These are phyloP conservation scores for Masnerella sp. DNA, from an alignment of 2,888 invertebrate genomes.

Conservation along the genomic window DNA sequence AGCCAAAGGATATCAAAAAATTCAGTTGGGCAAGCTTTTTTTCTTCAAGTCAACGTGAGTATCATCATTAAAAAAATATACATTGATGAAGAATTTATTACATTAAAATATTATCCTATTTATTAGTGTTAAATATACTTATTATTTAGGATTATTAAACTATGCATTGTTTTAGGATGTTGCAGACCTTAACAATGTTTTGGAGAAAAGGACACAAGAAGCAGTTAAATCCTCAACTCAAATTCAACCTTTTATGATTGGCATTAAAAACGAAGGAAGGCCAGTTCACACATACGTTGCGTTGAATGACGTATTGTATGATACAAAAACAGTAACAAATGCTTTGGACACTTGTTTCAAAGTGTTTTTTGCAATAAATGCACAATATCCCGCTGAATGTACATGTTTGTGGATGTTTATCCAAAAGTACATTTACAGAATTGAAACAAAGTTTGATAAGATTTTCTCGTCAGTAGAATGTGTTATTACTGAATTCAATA, in stretches of 20 bases:
- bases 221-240: not conserved
- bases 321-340: not conserved
- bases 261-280: not conserved
- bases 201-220: not conserved
- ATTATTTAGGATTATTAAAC: not conserved
- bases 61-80: too few relatives aligned
- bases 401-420: conserved; percentile 30
- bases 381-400: conserved; percentile 24
- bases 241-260: conserved; percentile 9
- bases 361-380: conserved; percentile 17
- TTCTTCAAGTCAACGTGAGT: not conserved
- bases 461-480: conserved; percentile 16
- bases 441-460: conserved; percentile 21
- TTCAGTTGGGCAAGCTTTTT: not conserved
- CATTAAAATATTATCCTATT: not conserved
- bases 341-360: conserved; percentile 30
- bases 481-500: conserved; percentile 3
- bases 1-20: too few relatives aligned
- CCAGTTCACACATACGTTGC: not conserved
- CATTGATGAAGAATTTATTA: too few relatives aligned
- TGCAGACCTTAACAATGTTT: not conserved
- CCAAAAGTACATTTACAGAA: conserved; percentile 34
- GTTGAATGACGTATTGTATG: not conserved
- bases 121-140: too few relatives aligned
- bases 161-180: not conserved